Evolutionary conservation across 37 sponge, comb jelly and placozoan species (phyloP), one percentile per base, ranked within the genome.

Genomic region (Petrosia ficiformis): DNA sequence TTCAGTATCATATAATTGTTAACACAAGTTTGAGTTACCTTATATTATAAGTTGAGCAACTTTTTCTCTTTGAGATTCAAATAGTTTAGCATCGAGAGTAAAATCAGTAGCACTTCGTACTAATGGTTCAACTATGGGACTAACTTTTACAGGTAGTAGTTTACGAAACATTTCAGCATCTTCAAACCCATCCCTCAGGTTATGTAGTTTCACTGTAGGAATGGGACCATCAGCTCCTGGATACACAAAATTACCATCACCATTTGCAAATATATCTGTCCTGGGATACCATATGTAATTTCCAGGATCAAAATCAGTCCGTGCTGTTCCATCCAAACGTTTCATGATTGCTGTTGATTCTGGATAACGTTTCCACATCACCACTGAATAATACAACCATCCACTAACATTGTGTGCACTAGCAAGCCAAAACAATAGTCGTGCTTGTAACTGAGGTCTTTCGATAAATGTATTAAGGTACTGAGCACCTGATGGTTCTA

Each of bases 261-360:
- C 80, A 57, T 79, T 79, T 24, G 68, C 80, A 70, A 77, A 77
- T 59, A 77, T 77, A 56, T 77, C 67, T 0, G 77, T 77, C 67
- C 36, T 42, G 24, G 77, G 77, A 4, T 40, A 41, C 77, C 77
- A 77, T 43, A 79, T 73, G 26, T 79, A 68, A 71, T 68, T 79
- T 34, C 59, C 80, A 57, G 71, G 70, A 42, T 70, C 80, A 79
- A 70, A 79, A 52, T 79, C 80, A 28, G 71, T 77, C 6, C 77
- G 32, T 4, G 77, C 77, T 0, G 77, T 77, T 30, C 52, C 44
- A 24, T 65, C 41, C 26, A 77, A 30, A 0, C 67, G 37, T 34
- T 32, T 19, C 35, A 77, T 64, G 67, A 32, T 21, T 16, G 67
- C 26, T 24, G 22, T 77, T 4, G 77, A 38, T 33, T 66, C 0